Conservation (phyloP, 2,888 invertebrate species). For the Apodemia zela region DNA sequence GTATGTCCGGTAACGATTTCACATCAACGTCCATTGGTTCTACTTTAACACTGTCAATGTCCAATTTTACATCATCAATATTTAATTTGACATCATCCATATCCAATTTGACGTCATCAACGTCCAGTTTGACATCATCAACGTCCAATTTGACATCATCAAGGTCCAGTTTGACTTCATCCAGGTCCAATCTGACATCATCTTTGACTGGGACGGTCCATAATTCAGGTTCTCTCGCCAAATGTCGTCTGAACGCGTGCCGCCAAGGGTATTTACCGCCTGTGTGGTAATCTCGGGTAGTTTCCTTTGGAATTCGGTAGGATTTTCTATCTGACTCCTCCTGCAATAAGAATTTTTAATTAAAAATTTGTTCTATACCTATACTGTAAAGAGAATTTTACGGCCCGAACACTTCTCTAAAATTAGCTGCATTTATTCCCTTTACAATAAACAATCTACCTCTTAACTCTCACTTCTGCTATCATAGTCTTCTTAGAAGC, state of each 20-base stretch:
- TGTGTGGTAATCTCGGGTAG: constrained; percentile 63
- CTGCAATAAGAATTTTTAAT: no score
- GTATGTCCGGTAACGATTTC: constrained; percentile 35
- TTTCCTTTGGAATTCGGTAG: constrained; percentile 61
- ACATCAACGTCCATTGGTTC: constrained; percentile 35
- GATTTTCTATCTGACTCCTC: constrained; percentile 36
- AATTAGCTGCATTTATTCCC: no score
- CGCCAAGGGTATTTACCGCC: constrained; percentile 66
- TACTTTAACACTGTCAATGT: constrained; percentile 30
- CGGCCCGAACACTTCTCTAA: no score
- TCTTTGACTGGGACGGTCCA: constrained; percentile 43
- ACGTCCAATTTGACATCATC: constrained; percentile 30
- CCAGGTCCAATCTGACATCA: constrained; percentile 26
- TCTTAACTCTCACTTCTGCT: no score
- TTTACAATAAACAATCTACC: no score
- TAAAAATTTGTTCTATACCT: no score
- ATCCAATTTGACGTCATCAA: constrained; percentile 25
- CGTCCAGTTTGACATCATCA: constrained; percentile 31
- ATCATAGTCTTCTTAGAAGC: no score
- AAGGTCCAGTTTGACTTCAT: constrained; percentile 29
- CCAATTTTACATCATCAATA: constrained; percentile 29
- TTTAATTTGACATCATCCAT: constrained; percentile 27
- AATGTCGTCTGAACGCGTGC: constrained; percentile 62
- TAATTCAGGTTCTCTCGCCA: constrained; percentile 50
- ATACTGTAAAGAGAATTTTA: no score